Base-by-base conservation (phyloP, 1,140 invertebrate species). In the Mactra quadrangularis region DNA sequence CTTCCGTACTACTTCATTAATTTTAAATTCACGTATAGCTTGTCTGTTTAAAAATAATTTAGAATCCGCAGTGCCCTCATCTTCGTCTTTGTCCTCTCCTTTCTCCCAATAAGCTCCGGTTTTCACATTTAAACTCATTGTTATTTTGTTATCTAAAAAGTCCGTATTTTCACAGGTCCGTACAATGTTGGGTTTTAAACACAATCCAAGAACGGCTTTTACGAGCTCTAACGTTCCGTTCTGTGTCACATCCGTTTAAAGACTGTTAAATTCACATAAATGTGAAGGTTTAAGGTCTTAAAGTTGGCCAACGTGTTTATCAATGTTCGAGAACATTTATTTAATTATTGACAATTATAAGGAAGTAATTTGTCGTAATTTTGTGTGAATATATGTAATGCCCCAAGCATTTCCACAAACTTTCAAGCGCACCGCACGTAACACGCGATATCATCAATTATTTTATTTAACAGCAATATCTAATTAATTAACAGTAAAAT, bases 51-150 rank as follows among this genome's bases (percentile, higher is more conserved):
- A 53, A n/a, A 81, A 81, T 33, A 70, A 47, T 35, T 81, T 70
- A 0, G 77, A 70, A 3, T 41, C 27, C 4, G 47, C 50, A 3
- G 25, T 1, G 27, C 9, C 19, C 13, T 15, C n/a, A 0, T 70
- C 64, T 71, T 81, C 77, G 7, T 70, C 64, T 25, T 71, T 35
- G 33, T 71, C 52, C n/a, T 81, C 77, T 31, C 33, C 47, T 7
- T 66, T 22, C 53, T 81, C 77, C 77, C 77, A 81, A 22, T 41
- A 50, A 41, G 77, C 77, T 3, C 77, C 77, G 9, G 77, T 81
- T 60, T 81, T 81, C 31, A 81, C 38, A 29, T 81, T 68, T 9
- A 70, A n/a, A 60, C 60, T 68, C 77, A 81, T 81, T 27, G 11
- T 75, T 29, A n/a, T n/a, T n/a, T n/a, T n/a, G n/a, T n/a, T n/a